A percentile compares a stretch with the other conserved stretches of the same genome.
Conservation (phyloP, 2,888 invertebrate genomes). For the Cremastinae sp. region DNA sequence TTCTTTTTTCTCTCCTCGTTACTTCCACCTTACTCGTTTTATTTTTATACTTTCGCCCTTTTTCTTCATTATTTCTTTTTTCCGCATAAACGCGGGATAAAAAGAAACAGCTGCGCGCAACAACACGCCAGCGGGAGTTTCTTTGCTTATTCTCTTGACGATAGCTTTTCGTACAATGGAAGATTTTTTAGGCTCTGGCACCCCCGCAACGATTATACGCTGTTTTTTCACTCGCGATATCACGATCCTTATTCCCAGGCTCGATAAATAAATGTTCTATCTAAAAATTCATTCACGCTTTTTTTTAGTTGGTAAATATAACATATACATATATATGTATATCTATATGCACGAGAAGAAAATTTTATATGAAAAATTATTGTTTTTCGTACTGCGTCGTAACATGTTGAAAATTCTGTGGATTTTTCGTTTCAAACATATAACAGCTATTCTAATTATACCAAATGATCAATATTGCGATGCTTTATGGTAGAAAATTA, state of each 20-base stretch:
- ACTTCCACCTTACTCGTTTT: background rate
- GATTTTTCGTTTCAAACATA: no score
- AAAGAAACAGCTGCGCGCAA: slow-evolving; percentile 53
- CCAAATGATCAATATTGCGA: no score
- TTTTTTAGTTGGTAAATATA: no score
- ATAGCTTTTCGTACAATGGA: slow-evolving; percentile 37
- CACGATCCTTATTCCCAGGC: slow-evolving; percentile 2
- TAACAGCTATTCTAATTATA: no score
- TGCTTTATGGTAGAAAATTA: no score
- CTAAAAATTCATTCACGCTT: background rate
- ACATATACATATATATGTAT: no score
- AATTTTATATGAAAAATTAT: no score
- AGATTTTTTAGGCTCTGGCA: slow-evolving; percentile 24
- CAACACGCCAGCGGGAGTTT: slow-evolving; percentile 52
- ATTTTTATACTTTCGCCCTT: slow-evolving; percentile 14
- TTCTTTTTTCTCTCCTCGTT: slow-evolving; percentile 4
- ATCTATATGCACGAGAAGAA: no score
- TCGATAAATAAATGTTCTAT: slow-evolving; percentile 23
- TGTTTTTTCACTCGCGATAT: slow-evolving; percentile 23
- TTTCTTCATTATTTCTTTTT: slow-evolving; percentile 21
- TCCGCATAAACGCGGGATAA: slow-evolving; percentile 19
- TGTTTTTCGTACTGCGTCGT: no score
- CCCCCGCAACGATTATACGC: slow-evolving; percentile 38
- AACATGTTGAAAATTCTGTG: no score
- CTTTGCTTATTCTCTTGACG: slow-evolving; percentile 12